Conservation (phyloP, 2,888 invertebrate genomes). For the Rhagonycha lutea region DNA sequence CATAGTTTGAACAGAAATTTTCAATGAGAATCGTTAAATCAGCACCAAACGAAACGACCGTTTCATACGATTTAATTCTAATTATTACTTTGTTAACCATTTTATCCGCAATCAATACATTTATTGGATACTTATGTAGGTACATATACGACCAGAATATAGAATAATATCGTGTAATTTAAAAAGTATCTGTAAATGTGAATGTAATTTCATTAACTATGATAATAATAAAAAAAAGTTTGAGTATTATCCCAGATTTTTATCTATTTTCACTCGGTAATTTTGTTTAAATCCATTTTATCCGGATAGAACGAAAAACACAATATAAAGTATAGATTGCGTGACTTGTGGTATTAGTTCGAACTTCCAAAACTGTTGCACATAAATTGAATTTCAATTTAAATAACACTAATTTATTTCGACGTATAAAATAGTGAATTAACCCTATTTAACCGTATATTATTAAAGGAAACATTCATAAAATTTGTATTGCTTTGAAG, state of each 20-base stretch:
- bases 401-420: neutral
- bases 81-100: neutral
- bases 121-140: neutral
- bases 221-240: neutral
- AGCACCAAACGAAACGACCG: neutral
- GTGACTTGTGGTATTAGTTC: neutral
- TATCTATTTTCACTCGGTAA: neutral
- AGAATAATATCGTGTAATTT: neutral
- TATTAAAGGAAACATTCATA: neutral
- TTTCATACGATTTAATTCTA: neutral
- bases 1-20: neutral
- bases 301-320: neutral
- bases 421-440: neutral
- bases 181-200: neutral
- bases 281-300: neutral
- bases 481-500: neutral
- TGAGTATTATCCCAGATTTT: neutral
- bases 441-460: neutral
- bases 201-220: neutral
- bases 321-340: neutral
- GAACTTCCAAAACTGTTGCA: neutral
- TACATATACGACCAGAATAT: neutral
- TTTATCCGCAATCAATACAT: neutral
- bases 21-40: neutral
- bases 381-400: slow-evolving; percentile 2